Evolutionary conservation across 2,888 invertebrate genomes (phyloP), one percentile per base, ranked within the genome.

Genomic region (Busseola fusca): DNA sequence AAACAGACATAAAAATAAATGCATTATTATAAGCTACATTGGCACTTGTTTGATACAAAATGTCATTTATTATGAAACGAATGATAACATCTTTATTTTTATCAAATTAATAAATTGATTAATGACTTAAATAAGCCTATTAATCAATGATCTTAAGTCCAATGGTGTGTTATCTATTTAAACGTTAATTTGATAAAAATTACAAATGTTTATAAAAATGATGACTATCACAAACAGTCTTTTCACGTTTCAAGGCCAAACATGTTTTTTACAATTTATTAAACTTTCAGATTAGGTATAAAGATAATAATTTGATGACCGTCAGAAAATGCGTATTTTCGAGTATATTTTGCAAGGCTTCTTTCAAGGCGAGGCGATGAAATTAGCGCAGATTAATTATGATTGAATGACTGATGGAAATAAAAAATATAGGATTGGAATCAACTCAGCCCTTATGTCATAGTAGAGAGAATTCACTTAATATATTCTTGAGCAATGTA

Each of bases 401-500:
- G 16, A 56, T 64, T 67, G 64, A 69, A 69, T 77, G 70, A 78
- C 60, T 66, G 65, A 80, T 72, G 71, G 70, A 54, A 70, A 67
- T 80, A 80, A 72, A 78, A 78, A 84, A 84, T 81, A 81, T 64
- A 73, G 60, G 62, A 72, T 77, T 69, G 56, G 72, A 68, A 76
- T 62, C 27, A 71, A 75, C 62, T 78, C 80, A 78, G 78, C 64
- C 76, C 73, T 40, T 82, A 73, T 72, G 75, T 84, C 68, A 82
- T 74, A 80, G 77, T 84, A 82, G 82, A 85, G 85, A 80, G 82
- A 82, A 77, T 87, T 82, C 74, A 81, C 86, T 82, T 81, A 83
- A 79, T 79, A 62, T 80, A 82, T 82, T 87, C 70, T 91, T 91
- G 91, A 91, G 91, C 91, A 91, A 90, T 83, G 70, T 81, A 50